Conservation (phyloP, 2,888 invertebrate species). For the Drosophila formosana region DNA sequence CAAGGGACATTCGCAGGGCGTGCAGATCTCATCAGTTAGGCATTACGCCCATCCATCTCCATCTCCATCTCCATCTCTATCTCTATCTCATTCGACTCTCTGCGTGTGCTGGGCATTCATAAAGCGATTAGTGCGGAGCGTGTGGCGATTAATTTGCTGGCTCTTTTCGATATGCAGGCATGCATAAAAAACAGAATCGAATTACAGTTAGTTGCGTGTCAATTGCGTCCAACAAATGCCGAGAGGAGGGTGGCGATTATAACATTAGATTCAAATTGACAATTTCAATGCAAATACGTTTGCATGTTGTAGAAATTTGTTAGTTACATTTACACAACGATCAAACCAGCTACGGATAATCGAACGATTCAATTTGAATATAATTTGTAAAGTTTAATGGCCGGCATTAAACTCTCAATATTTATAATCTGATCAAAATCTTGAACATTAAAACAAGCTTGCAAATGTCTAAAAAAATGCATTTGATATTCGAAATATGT, state of each 20-base stretch:
- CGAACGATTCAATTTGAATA: not conserved
- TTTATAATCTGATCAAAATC: not conserved
- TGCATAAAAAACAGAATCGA: conserved; percentile 64
- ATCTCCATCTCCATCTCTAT: not conserved
- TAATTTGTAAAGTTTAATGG: not conserved
- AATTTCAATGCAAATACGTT: conserved; percentile 8
- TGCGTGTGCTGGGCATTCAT: conserved; percentile 51
- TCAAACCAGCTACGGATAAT: not conserved
- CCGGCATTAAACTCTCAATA: not conserved
- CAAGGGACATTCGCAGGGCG: conserved; percentile 38
- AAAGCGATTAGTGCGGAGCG: conserved; percentile 71
- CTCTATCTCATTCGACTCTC: not conserved
- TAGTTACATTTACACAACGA: not conserved
- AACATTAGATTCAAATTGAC: conserved; percentile 11
- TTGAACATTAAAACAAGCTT: not conserved
- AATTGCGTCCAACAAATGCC: conserved; percentile 39
- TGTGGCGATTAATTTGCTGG: conserved; percentile 72
- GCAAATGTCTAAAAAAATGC: not conserved
- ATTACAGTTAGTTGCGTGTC: conserved; percentile 52
- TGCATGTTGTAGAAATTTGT: not conserved
- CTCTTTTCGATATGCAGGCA: conserved; percentile 56
- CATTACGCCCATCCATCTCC: conserved; percentile 28
- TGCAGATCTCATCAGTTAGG: conserved; percentile 58
- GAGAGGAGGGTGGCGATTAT: conserved; percentile 4
- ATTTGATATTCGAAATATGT: not conserved